Conservation (phyloP, 2,797 vertebrate species). For the Peromyscus nudipes region DNA sequence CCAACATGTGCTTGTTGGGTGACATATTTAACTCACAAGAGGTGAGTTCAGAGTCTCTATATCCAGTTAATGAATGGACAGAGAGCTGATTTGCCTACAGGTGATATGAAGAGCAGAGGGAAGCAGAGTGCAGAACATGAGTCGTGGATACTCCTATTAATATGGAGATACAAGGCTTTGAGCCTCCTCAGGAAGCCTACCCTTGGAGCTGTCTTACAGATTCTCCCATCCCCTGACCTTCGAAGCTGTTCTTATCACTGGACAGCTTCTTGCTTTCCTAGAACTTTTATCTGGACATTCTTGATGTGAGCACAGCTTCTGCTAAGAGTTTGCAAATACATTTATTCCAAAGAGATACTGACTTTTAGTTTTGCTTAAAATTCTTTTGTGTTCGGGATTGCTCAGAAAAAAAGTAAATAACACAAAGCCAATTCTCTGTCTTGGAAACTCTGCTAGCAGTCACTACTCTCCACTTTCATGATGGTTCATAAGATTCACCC, state of each 20-base stretch:
- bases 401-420: constrained; percentile 50
- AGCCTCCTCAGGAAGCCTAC: not conserved
- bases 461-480: not conserved
- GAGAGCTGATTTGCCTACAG: not conserved
- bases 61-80: not conserved
- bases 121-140: not conserved
- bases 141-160: not conserved
- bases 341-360: constrained; percentile 43
- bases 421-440: constrained; percentile 60
- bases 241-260: not conserved
- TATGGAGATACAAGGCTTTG: not conserved
- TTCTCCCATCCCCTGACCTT: not conserved
- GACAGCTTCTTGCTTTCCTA: constrained; percentile 2
- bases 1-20: not conserved
- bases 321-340: constrained; percentile 37
- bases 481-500: not conserved
- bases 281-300: constrained; percentile 25
- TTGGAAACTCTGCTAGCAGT: constrained; percentile 29
- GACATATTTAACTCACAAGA: constrained; percentile 9
- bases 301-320: not conserved
- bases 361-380: constrained; percentile 47
- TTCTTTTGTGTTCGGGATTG: constrained; percentile 12
- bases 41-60: not conserved
- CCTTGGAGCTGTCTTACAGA: not conserved
- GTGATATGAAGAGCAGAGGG: constrained; percentile 10